Conservation (phyloP, 2,797 vertebrate species). For the Lagorchestes hirsutus region DNA sequence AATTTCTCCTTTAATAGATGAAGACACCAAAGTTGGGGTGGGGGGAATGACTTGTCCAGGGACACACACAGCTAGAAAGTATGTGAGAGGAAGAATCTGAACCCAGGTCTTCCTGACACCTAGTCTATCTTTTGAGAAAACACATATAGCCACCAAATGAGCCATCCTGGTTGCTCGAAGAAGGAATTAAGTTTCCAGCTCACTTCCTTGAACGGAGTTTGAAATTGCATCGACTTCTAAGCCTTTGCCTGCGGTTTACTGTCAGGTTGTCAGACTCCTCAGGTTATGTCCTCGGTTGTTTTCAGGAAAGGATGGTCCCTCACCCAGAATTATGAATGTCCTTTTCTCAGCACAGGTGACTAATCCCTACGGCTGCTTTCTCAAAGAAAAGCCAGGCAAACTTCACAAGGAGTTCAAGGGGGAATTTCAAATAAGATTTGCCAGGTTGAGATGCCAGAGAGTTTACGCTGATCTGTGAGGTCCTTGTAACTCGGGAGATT, state of each 20-base stretch:
- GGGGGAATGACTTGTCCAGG: neutral
- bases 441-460: neutral
- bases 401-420: neutral
- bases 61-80: neutral
- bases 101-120: neutral
- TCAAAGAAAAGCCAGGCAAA: neutral
- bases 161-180: neutral
- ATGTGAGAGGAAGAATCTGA: neutral
- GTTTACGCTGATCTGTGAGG: neutral
- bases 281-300: too few species aligned
- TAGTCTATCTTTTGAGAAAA: neutral
- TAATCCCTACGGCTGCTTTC: neutral
- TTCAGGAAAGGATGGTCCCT: neutral
- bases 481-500: slow-evolving; percentile 9
- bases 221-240: neutral
- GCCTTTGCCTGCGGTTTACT: neutral
- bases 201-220: neutral
- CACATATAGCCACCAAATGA: neutral
- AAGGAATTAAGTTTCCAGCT: neutral
- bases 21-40: neutral
- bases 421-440: neutral
- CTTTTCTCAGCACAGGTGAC: neutral
- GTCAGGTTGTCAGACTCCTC: neutral
- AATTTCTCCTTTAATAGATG: neutral
- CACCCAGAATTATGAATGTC: neutral